A percentile compares a stretch with the other conserved stretches of the same genome.
Conservation (phyloP, 2,113 vertebrate genomes). For the Aspiorhynchus laticeps region DNA sequence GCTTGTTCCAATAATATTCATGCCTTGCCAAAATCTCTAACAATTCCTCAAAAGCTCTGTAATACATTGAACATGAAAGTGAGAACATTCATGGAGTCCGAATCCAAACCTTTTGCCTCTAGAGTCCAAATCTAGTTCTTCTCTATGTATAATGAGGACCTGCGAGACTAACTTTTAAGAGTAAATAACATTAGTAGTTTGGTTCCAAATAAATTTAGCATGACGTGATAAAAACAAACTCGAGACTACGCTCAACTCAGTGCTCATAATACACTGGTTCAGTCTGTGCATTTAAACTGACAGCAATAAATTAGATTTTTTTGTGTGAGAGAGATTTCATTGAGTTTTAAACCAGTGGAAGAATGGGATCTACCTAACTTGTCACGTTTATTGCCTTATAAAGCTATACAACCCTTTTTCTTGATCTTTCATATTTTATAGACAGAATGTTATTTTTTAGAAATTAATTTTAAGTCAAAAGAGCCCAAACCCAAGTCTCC, state of each 20-base stretch:
- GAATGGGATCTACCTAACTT: not conserved
- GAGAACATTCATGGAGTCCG: not conserved
- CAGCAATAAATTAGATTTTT: not conserved
- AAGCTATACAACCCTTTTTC: not conserved
- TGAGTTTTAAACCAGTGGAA: not conserved
- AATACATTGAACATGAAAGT: not conserved
- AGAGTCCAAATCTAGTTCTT: slow-evolving; percentile 1
- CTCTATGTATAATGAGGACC: slow-evolving; percentile 12
- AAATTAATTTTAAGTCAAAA: no score
- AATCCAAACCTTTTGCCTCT: not conserved
- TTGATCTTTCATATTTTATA: not conserved
- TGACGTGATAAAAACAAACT: not conserved
- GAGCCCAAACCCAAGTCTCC: not conserved
- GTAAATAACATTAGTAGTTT: slow-evolving; percentile 7
- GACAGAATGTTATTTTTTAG: not conserved
- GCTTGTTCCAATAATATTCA: not conserved
- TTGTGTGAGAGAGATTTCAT: not conserved
- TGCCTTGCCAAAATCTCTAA: not conserved
- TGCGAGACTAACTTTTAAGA: slow-evolving; percentile 7
- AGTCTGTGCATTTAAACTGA: not conserved
- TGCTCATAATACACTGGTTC: not conserved
- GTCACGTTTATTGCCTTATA: not conserved
- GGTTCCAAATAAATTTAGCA: not conserved
- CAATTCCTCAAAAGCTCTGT: not conserved
- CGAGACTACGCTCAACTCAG: not conserved